These are phyloP conservation scores for Rhinophrynus dorsalis DNA, from an alignment of 2,797 vertebrate species.

Conservation along the genomic window DNA sequence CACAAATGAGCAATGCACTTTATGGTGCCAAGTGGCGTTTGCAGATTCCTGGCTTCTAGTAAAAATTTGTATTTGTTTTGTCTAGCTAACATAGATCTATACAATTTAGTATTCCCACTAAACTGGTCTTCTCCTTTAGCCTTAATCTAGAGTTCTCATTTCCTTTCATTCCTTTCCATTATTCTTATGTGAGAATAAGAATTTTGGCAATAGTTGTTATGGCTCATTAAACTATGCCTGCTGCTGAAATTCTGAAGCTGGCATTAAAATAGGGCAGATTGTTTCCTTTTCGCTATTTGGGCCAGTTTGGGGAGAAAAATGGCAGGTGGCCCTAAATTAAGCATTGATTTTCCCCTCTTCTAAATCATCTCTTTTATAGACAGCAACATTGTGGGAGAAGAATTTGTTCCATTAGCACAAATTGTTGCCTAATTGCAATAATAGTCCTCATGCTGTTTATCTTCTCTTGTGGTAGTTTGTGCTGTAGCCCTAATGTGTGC, in stretches of 20 bases:
- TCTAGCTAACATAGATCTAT: too few species aligned
- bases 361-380: conserved; percentile 46
- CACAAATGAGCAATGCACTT: too few species aligned
- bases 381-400: conserved; percentile 42
- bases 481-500: conserved; percentile 50
- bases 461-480: conserved; percentile 52
- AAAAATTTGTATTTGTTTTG: too few species aligned
- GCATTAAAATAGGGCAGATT: not conserved
- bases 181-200: too few species aligned
- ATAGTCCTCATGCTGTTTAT: conserved; percentile 53
- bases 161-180: too few species aligned
- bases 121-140: too few species aligned
- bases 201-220: conserved; percentile 9
- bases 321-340: conserved; percentile 45
- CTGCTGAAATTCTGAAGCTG: conserved; percentile 26
- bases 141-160: too few species aligned
- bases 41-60: too few species aligned
- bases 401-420: conserved; percentile 49
- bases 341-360: conserved; percentile 28
- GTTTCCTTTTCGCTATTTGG: not conserved
- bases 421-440: conserved; percentile 55
- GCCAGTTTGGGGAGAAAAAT: conserved; percentile 26
- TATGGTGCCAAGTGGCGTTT: too few species aligned
- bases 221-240: conserved; percentile 44
- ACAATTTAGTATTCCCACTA: too few species aligned